Evolutionary conservation across 2,113 vertebrate species (phyloP).

Genomic region (Anguilla rostrata): DNA sequence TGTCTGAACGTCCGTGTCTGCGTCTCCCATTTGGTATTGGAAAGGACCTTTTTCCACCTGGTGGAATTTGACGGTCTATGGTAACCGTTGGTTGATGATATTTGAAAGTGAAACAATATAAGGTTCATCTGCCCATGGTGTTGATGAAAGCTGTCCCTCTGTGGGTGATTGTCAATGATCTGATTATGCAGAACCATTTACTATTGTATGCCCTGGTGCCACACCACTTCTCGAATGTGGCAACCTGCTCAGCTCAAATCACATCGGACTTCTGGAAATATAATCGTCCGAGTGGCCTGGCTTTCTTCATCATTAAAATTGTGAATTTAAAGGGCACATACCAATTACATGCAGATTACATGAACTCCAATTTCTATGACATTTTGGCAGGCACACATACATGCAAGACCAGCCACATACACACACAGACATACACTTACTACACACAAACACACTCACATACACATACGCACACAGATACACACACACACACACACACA

Average conservation of each 20-base stretch:
- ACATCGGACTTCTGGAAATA: not conserved
- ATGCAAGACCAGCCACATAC: not conserved
- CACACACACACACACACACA: not conserved
- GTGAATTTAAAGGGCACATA: not conserved
- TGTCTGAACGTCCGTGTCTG: no score
- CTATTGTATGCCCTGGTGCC: not conserved
- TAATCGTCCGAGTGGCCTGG: not conserved
- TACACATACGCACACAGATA: fast-evolving
- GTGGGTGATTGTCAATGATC: not conserved
- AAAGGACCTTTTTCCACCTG: no score
- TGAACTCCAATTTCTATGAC: not conserved
- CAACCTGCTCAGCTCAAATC: not conserved
- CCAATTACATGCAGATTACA: not conserved
- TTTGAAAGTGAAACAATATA: no score
- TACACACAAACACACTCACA: no score
- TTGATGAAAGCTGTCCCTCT: no score
- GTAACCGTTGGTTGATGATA: no score
- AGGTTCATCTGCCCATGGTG: no score
- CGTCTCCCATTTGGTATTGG: no score
- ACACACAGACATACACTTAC: not conserved
- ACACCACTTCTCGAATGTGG: not conserved
- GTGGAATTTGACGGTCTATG: no score
- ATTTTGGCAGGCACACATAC: not conserved
- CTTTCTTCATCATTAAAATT: not conserved
- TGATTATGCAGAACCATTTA: not conserved